Base-by-base conservation (phyloP, 2,797 vertebrate species). In the Cephalopachus bancanus region DNA sequence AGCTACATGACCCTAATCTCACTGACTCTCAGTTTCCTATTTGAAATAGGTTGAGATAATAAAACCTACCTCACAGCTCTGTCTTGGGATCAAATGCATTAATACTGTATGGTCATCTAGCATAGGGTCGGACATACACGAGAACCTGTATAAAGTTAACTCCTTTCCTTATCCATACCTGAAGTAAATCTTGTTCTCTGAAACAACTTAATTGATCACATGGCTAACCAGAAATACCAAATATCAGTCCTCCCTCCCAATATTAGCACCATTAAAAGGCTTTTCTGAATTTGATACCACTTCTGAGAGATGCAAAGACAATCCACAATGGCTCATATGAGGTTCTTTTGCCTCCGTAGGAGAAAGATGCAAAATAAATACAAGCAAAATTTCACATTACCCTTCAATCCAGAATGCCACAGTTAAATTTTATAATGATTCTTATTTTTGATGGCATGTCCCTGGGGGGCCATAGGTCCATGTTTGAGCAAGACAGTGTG, bases 351-450 rank as follows among this genome's bases (percentile, higher is more conserved):
- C 44, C 78, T 93, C 26, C 30, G 86, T 75, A 91, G 67, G 37
- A 89, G 16, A 89, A 94, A 67, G 51, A 74, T 5, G 74, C 64
- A 86, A 95, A 91, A 87, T 60, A 88, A 94, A 83, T n/a, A 49
- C 28, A 88, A 93, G 62, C 67, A 91, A 81, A 89, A 72, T 81
- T 78, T 59, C 67, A 53, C 28, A 53, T 79, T 49, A 80, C 59
- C 83, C 22, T 71, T 91, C 72, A 69, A 24, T 37, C 87, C 72
- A 74, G 86, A 96, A 85, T 67, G 20, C 53, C 24, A 83, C 71
- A 81, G 75, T 60, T 33, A 76, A 91, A 74, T n/a, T 67, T 10
- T 30, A 10, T 51, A 69, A 75, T 24, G 8, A 37, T 57, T 60
- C 65, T 84, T 53, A 71, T 95, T 88, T 86, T 78, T 87, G 59